Evolutionary conservation across 2,113 vertebrate genomes (phyloP), one percentile per base, ranked within the genome.

Genomic region (Anseranas semipalmata): DNA sequence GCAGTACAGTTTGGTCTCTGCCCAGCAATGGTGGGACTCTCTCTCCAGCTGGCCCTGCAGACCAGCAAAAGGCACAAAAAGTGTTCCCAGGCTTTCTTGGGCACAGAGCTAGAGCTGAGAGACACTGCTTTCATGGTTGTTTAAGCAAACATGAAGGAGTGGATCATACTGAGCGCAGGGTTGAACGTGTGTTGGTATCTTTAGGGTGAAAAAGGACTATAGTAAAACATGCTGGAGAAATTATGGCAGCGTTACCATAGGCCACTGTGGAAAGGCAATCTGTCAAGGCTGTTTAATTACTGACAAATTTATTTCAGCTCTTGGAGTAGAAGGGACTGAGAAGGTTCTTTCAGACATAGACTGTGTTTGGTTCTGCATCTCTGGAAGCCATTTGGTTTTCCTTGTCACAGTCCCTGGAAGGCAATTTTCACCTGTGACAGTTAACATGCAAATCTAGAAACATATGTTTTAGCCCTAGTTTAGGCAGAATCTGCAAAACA

Each of bases 21-120:
- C 27, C 55, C 7, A 63, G 43, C 4, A 22, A 32, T 0, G 1
- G 27, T 59, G 27, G 8, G 8, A 13, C 1, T 13, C 22, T 35
- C 5, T 63, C 3, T 85, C 56, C 62, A 85, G 6, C 35, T 75
- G 33, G 12, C 14, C 43, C 17, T 65, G 35, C 12, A 76, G 35
- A 65, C 17, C 43, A 89, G 17, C 1, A 41, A 56, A 93, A 72
- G 22, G 65, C 4, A 43, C 3, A 46, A 45, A 37, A 27, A 65
- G 1, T 15, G 4, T 46, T 16, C 33, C 32, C 15, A 60, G 6
- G 59, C 48, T 70, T 91, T 82, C 33, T 43, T 72, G 66, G 68
- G 4, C 43, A 56, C 15, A 56, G 39, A 59, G 9, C 2, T 56
- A 45, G 37, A 78, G 6, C 3, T 7, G 15, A 87, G 46, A 59